Evolutionary conservation across 2,113 vertebrate genomes (phyloP).

Genomic region (Xiphophorus maculatus): DNA sequence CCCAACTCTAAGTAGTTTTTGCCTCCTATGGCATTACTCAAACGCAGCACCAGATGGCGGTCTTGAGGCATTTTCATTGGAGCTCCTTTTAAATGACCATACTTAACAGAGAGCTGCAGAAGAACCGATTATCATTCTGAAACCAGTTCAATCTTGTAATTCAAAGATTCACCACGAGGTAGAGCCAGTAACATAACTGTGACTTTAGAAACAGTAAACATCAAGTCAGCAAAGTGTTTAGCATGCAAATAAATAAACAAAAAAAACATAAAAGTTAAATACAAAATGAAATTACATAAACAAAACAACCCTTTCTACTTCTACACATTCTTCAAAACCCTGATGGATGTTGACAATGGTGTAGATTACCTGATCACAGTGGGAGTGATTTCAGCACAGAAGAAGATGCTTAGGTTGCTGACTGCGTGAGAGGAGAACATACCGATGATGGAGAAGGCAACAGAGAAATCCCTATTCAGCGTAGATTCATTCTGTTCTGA

Average conservation of each 20-base stretch:
- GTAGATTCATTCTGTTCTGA: slow-evolving; percentile 85
- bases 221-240: background rate
- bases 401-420: slow-evolving; percentile 96
- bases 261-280: background rate
- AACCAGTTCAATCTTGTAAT: slow-evolving; percentile 24
- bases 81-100: slow-evolving; percentile 29
- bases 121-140: slow-evolving; percentile 30
- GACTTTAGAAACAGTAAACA: background rate
- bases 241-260: background rate
- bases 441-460: slow-evolving; percentile 93
- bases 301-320: background rate
- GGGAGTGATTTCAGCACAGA: slow-evolving; percentile 97
- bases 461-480: slow-evolving; percentile 92
- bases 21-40: background rate
- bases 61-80: slow-evolving; percentile 2
- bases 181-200: slow-evolving; percentile 13
- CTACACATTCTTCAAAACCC: background rate
- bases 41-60: slow-evolving; percentile 43
- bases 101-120: slow-evolving; percentile 37
- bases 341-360: background rate
- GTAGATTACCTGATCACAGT: slow-evolving; percentile 92
- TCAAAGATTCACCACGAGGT: slow-evolving; percentile 16
- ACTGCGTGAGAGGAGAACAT: slow-evolving; percentile 98
- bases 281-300: no score
- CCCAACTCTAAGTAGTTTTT: background rate